phyloP scores from a whole-genome alignment of 2,797 vertebrate species.

The Lacerta viridis region DNA sequence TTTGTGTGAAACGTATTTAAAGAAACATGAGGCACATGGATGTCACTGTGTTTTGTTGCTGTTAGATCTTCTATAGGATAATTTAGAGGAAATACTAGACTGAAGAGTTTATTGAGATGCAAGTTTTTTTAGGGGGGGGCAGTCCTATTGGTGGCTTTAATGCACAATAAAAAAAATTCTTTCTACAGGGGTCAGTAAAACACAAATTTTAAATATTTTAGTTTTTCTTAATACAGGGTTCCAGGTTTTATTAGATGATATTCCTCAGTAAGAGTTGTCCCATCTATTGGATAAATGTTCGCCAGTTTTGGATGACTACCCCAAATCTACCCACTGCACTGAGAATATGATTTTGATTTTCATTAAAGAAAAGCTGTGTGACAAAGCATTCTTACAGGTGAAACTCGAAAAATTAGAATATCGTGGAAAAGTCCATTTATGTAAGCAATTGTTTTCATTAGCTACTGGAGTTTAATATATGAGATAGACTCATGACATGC shows the following conservation, averaged over 20 bases:
- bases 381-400: background rate
- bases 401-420: too few species aligned
- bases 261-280: background rate
- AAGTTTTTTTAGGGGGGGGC: background rate
- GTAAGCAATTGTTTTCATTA: too few species aligned
- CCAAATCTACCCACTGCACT: constrained; percentile 2
- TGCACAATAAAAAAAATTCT: background rate
- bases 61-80: background rate
- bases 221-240: background rate
- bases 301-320: constrained; percentile 27
- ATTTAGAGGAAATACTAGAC: constrained; percentile 25
- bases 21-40: constrained; percentile 46
- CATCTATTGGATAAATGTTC: constrained; percentile 36
- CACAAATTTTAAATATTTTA: background rate
- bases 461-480: too few species aligned
- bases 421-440: too few species aligned
- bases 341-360: background rate
- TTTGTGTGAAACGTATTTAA: constrained; percentile 59
- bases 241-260: background rate
- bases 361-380: background rate
- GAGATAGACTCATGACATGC: too few species aligned
- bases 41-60: constrained; percentile 45
- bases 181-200: constrained; percentile 25
- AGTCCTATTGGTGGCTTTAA: background rate
- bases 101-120: background rate